Evolutionary conservation across 2,797 vertebrate genomes (phyloP).

Genomic region (Pangasius larnaudii): DNA sequence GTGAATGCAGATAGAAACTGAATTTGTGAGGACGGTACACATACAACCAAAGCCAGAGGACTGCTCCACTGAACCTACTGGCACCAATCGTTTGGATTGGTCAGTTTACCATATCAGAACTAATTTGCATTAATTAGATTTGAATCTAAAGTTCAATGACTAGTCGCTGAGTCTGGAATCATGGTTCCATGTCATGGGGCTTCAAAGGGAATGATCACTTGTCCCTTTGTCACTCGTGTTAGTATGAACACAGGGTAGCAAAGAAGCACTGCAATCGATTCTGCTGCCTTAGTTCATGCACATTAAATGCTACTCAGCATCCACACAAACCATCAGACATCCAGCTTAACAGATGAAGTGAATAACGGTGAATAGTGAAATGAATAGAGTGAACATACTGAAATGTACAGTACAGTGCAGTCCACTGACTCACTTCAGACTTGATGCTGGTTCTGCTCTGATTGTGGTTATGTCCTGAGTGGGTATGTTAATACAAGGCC

Average conservation of each 20-base stretch:
- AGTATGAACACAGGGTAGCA: background rate
- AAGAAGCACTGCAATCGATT: background rate
- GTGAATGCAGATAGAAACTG: background rate
- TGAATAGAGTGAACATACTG: background rate
- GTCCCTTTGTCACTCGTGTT: background rate
- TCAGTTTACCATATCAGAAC: background rate
- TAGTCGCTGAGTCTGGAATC: background rate
- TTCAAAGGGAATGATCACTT: too few relatives aligned
- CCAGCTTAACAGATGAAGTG: background rate
- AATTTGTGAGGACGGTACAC: background rate
- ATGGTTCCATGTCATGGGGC: background rate
- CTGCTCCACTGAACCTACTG: background rate
- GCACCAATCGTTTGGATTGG: background rate
- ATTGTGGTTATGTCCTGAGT: conserved; percentile 38
- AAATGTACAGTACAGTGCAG: conserved; percentile 25
- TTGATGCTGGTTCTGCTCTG: conserved; percentile 20
- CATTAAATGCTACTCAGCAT: background rate
- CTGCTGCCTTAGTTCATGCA: background rate
- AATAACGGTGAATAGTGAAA: conserved; percentile 4
- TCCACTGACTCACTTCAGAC: conserved; percentile 1
- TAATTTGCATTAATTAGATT: background rate
- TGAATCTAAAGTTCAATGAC: background rate
- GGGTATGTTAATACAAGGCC: conserved; percentile 29
- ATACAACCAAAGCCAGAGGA: background rate
- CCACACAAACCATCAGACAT: background rate